These are phyloP conservation scores for Phallusia fumigata DNA, from an alignment of 23 tunicate species.

Conservation along the genomic window DNA sequence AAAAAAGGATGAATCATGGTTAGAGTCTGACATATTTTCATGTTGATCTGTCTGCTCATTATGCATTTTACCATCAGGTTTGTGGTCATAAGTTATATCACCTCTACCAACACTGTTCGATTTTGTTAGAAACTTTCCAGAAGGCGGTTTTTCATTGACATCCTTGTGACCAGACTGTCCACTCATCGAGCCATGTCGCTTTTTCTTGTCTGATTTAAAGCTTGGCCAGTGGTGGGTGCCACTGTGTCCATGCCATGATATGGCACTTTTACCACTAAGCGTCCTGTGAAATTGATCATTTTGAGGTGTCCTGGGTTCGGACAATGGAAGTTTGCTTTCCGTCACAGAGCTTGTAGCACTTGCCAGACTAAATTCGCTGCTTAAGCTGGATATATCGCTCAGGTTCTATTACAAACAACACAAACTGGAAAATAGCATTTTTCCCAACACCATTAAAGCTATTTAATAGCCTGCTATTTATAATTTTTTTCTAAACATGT, in stretches of 20 bases:
- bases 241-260: constrained; percentile 62
- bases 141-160: background rate
- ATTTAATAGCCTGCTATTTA: no score
- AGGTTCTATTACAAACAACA: constrained; percentile 47
- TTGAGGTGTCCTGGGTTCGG: background rate
- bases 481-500: no score
- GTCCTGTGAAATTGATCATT: constrained; percentile 42
- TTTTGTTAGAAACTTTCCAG: background rate
- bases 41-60: background rate
- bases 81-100: background rate
- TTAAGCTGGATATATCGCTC: constrained; percentile 86
- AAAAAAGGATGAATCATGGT: constrained; percentile 25
- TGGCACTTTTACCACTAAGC: constrained; percentile 62
- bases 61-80: background rate
- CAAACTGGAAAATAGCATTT: background rate
- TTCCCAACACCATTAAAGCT: no score
- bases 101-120: background rate
- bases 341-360: constrained; percentile 31
- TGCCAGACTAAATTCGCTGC: constrained; percentile 77
- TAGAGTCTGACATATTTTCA: background rate
- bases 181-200: constrained; percentile 34
- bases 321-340: constrained; percentile 17
- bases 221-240: constrained; percentile 4
- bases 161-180: background rate
- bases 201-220: constrained; percentile 12